Percentiles rank a stretch among this genome's conserved stretches.
phyloP scores from a whole-genome alignment of 2,888 invertebrate genomes.

The Sarcophaga variegata region DNA sequence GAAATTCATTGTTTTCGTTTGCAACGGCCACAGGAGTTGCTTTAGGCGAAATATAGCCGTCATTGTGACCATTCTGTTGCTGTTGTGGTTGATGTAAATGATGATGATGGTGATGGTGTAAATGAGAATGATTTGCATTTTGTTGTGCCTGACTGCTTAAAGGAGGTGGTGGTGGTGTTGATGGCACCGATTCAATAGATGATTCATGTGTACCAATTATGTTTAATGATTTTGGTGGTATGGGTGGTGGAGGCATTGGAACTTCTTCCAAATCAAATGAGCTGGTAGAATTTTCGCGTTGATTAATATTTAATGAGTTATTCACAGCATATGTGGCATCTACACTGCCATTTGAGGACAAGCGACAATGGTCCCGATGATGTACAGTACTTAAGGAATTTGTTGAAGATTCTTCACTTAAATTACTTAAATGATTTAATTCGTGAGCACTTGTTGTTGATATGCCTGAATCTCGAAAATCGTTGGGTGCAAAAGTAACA shows the following conservation, averaged over 20 bases:
- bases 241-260: constrained; percentile 80
- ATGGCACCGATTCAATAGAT: constrained; percentile 31
- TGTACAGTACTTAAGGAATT: constrained; percentile 76
- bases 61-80: constrained; percentile 74
- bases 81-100: constrained; percentile 67
- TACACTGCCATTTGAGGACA: constrained; percentile 75
- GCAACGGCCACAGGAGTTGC: constrained; percentile 64
- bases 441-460: constrained; percentile 81
- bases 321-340: constrained; percentile 68
- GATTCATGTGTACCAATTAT: constrained; percentile 69
- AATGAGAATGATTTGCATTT: constrained; percentile 68
- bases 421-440: constrained; percentile 78
- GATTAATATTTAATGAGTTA: constrained; percentile 75
- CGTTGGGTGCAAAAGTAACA: constrained; percentile 78
- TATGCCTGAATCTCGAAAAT: constrained; percentile 81
- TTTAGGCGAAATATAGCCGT: constrained; percentile 78
- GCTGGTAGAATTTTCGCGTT: constrained; percentile 77
- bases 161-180: constrained; percentile 54
- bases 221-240: constrained; percentile 80
- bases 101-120: constrained; percentile 70
- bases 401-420: constrained; percentile 77
- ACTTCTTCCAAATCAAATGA: constrained; percentile 80
- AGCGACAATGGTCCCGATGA: constrained; percentile 78
- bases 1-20: constrained; percentile 67
- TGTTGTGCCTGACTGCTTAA: constrained; percentile 51